phyloP scores from a whole-genome alignment of 2,888 invertebrate species.

The Leptopilina myrica region DNA sequence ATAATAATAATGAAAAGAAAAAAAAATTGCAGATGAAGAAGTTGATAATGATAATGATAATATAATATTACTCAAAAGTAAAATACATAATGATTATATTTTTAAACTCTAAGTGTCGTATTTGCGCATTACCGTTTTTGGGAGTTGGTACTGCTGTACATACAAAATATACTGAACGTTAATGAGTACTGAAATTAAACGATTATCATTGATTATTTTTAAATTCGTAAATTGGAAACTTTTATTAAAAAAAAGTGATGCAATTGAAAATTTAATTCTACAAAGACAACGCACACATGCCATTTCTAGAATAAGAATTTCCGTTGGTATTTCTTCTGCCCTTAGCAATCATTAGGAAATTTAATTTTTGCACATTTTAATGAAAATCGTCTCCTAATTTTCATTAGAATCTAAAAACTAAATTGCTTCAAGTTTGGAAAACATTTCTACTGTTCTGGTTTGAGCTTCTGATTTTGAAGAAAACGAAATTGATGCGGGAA shows the following conservation, averaged over 20 bases:
- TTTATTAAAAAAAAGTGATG: constrained; percentile 38
- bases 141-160: constrained; percentile 72
- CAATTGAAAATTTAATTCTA: constrained; percentile 23
- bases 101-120: constrained; percentile 77
- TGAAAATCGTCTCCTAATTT: background rate
- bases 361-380: background rate
- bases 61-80: constrained; percentile 59
- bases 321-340: background rate
- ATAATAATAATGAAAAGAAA: constrained; percentile 54
- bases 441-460: no score
- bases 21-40: constrained; percentile 54
- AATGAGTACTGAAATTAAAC: constrained; percentile 62
- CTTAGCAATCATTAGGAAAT: constrained; percentile 8
- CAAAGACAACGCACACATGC: constrained; percentile 39
- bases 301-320: constrained; percentile 38
- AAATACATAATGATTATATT: constrained; percentile 75
- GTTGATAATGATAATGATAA: constrained; percentile 56
- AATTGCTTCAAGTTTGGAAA: no score
- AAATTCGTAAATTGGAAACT: constrained; percentile 52
- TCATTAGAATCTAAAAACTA: no score
- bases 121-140: constrained; percentile 70
- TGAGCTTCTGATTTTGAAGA: no score
- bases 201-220: constrained; percentile 53
- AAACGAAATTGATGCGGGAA: background rate
- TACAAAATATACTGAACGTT: constrained; percentile 70